Evolutionary conservation across 2,888 invertebrate genomes (phyloP).

Genomic region (Drosophila robusta): DNA sequence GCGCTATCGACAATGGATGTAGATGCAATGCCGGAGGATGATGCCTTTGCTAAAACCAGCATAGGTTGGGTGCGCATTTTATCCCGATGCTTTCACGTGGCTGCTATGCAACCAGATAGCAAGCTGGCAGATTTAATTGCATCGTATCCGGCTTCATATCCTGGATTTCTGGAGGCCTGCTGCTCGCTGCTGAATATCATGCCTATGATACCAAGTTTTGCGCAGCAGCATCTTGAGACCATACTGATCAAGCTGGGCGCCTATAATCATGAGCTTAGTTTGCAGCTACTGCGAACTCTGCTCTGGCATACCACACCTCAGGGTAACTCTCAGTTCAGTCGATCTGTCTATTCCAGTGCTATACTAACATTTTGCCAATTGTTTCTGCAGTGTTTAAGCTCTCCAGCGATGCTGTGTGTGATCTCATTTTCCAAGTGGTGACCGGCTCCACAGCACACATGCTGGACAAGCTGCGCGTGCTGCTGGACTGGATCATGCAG

Average conservation of each 20-base stretch:
- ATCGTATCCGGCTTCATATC: constrained; percentile 88
- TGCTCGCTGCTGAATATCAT: constrained; percentile 91
- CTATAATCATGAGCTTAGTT: constrained; percentile 87
- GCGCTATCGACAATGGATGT: constrained; percentile 44
- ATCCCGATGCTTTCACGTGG: constrained; percentile 90
- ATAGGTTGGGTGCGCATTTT: constrained; percentile 94
- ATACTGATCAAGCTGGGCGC: constrained; percentile 90
- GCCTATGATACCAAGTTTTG: constrained; percentile 86
- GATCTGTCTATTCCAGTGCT: no score
- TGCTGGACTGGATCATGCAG: constrained; percentile 90
- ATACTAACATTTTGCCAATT: neutral
- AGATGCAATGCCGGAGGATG: constrained; percentile 80
- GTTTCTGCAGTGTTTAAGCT: constrained; percentile 82
- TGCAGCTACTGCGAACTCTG: constrained; percentile 87
- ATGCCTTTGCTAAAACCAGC: constrained; percentile 86
- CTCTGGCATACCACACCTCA: constrained; percentile 87
- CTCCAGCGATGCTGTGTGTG: constrained; percentile 89
- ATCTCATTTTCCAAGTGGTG: constrained; percentile 92
- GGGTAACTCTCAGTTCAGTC: constrained; percentile 63
- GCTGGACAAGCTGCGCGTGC: constrained; percentile 88
- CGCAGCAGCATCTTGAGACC: constrained; percentile 88
- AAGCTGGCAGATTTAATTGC: constrained; percentile 85
- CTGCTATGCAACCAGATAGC: constrained; percentile 81
- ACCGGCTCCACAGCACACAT: constrained; percentile 85
- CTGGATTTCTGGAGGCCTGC: constrained; percentile 89